Percentiles rank a stretch among this genome's conserved stretches.
phyloP scores from a whole-genome alignment of 2,797 vertebrate species.

The Morelia viridis region DNA sequence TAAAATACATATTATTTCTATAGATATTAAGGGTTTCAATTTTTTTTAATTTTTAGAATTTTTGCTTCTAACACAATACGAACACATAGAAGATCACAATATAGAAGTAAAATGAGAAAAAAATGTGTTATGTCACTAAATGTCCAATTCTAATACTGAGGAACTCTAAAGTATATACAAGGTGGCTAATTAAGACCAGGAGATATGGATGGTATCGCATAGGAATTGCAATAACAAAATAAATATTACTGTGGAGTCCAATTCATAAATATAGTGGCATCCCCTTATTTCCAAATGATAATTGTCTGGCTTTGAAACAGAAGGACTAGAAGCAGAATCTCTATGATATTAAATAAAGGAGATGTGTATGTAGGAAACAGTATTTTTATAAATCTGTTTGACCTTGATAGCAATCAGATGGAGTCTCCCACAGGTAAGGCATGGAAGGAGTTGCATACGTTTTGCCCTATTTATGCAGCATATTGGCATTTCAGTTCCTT shows the following conservation, averaged over 20 bases:
- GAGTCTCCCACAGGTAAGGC: no score
- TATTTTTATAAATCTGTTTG: no score
- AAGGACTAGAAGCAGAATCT: no score
- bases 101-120: background rate
- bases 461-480: background rate
- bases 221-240: no score
- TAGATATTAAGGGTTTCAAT: background rate
- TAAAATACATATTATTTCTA: background rate
- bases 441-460: background rate
- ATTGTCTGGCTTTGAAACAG: no score
- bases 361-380: no score
- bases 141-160: background rate
- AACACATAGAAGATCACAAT: background rate
- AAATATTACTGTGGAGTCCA: no score
- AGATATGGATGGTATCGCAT: background rate
- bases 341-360: no score
- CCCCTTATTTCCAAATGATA: no score
- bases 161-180: background rate
- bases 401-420: no score
- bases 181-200: background rate
- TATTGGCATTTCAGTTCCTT: background rate
- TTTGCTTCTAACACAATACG: fast-evolving
- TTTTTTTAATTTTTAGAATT: background rate
- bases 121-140: background rate
- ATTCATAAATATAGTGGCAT: no score